phyloP scores from a whole-genome alignment of 2,888 invertebrate species.

The Pheosia gnoma region DNA sequence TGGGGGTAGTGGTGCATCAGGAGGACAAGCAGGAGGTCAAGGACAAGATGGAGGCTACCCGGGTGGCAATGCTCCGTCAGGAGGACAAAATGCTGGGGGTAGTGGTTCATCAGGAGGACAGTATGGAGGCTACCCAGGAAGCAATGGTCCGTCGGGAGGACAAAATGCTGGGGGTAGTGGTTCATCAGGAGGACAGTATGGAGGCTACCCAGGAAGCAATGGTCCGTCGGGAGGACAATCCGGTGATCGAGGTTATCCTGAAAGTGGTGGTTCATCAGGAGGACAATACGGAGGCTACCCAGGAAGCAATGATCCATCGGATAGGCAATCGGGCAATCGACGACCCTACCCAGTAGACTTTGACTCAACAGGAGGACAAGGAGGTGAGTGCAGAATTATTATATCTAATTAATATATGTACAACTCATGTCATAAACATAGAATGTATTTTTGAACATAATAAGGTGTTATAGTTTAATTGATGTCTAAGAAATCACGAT shows the following conservation, averaged over 20 bases:
- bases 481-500: too few relatives aligned
- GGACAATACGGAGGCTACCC: background rate
- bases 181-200: background rate
- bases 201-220: background rate
- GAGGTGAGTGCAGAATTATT: conserved; percentile 9
- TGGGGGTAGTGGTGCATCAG: background rate
- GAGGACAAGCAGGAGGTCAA: background rate
- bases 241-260: background rate
- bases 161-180: background rate
- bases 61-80: too few relatives aligned
- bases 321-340: background rate
- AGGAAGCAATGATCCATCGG: background rate
- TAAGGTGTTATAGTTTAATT: too few relatives aligned
- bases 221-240: background rate
- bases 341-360: background rate
- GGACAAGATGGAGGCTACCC: conserved; percentile 7
- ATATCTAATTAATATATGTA: too few relatives aligned
- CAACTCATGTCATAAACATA: too few relatives aligned
- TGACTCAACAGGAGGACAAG: background rate
- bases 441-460: too few relatives aligned
- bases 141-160: background rate
- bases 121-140: too few relatives aligned
- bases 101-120: background rate
- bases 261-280: background rate
- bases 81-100: background rate